Percentiles rank a stretch among this genome's conserved stretches.
These are phyloP conservation scores for Drosophila bipectinata DNA, from an alignment of 1,140 invertebrate species.

Conservation along the genomic window DNA sequence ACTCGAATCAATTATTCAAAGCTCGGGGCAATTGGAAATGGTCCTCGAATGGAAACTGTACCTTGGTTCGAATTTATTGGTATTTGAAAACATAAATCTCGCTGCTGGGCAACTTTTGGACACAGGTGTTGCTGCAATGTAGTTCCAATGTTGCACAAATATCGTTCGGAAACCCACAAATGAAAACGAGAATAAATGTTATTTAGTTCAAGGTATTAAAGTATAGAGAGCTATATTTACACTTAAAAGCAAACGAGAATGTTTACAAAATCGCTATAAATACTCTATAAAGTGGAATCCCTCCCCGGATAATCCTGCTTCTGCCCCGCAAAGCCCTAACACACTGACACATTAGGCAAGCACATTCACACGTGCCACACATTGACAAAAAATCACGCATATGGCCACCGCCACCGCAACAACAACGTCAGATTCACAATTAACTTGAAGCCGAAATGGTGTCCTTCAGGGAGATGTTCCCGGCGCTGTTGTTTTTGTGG, in stretches of 20 bases:
- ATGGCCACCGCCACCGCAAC: constrained; percentile 21
- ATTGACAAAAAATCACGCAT: constrained; percentile 73
- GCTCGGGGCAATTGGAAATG: constrained; percentile 1
- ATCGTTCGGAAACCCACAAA: constrained; percentile 27
- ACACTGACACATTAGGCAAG: constrained; percentile 1
- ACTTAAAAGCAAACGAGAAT: no score
- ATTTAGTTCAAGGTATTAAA: background rate
- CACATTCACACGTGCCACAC: constrained; percentile 54
- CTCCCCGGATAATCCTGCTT: no score
- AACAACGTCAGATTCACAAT: constrained; percentile 60
- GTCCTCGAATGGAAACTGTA: background rate
- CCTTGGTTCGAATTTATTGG: background rate
- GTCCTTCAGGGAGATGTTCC: constrained; percentile 45
- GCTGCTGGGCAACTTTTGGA: constrained; percentile 2
- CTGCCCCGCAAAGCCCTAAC: background rate
- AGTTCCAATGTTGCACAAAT: constrained; percentile 15
- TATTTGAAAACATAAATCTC: constrained; percentile 17
- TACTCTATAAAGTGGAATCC: background rate
- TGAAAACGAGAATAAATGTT: background rate
- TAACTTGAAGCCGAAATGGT: constrained; percentile 71
- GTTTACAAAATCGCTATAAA: no score
- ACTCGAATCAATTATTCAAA: constrained; percentile 25
- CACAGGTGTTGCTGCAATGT: constrained; percentile 26
- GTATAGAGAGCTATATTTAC: background rate
- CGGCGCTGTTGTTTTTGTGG: constrained; percentile 2